phyloP scores from a whole-genome alignment of 2,888 invertebrate genomes.

The Aphrophora alni region DNA sequence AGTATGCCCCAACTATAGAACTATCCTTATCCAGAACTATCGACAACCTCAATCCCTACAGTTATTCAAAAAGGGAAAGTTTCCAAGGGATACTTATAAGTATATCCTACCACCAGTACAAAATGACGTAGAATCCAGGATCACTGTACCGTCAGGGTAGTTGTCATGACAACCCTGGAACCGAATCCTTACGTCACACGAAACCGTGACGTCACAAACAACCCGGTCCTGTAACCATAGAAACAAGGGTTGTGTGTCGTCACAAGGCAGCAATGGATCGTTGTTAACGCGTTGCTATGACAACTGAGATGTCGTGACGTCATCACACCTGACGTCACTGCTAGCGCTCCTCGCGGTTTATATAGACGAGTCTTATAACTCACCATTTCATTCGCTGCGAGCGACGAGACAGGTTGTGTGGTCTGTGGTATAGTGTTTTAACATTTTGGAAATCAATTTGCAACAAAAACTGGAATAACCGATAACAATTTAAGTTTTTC shows the following conservation, averaged over 20 bases:
- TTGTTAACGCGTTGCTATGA: background rate
- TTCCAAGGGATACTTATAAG: background rate
- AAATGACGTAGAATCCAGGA: background rate
- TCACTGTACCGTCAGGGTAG: background rate
- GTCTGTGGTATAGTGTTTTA: background rate
- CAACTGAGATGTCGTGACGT: background rate
- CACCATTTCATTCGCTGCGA: background rate
- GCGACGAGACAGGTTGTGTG: background rate
- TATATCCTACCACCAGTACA: background rate
- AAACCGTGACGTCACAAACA: background rate
- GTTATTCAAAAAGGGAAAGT: background rate
- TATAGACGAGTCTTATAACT: background rate
- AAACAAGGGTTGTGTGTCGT: background rate
- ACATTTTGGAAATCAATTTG: background rate
- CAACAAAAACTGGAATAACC: background rate
- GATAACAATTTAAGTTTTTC: background rate
- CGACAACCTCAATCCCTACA: too few species aligned
- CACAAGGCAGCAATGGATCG: background rate
- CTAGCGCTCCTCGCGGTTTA: slow-evolving; percentile 2
- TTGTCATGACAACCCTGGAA: background rate
- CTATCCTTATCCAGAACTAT: too few species aligned
- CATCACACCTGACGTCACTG: background rate
- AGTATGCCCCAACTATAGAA: too few species aligned
- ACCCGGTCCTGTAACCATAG: background rate
- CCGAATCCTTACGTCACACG: background rate